phyloP scores from a whole-genome alignment of 1,140 invertebrate species.

The Mylabris phalerata region DNA sequence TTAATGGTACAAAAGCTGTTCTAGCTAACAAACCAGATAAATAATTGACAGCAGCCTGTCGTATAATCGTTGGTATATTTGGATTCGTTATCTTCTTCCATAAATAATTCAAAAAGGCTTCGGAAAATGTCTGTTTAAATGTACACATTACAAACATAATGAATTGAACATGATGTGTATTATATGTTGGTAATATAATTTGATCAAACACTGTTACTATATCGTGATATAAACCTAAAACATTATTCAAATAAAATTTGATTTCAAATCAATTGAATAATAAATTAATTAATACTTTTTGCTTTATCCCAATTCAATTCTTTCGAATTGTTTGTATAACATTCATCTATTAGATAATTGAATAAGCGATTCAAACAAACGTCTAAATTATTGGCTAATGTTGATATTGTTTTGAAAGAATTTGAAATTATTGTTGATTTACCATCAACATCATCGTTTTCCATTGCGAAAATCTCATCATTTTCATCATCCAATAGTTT shows the following conservation, averaged over 20 bases:
- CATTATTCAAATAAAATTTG: not conserved
- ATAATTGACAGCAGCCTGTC: conserved; percentile 66
- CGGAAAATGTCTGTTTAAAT: conserved; percentile 56
- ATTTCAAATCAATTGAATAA: not conserved
- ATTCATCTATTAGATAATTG: conserved; percentile 49
- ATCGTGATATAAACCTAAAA: conserved; percentile 43
- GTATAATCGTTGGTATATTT: conserved; percentile 54
- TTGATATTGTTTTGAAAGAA: conserved; percentile 37
- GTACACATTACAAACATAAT: conserved; percentile 70
- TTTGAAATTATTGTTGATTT: conserved; percentile 21
- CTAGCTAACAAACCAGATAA: conserved; percentile 69
- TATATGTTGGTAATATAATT: conserved; percentile 65
- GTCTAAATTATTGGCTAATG: conserved; percentile 54
- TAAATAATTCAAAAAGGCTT: conserved; percentile 62
- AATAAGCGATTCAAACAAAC: conserved; percentile 56
- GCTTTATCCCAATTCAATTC: conserved; percentile 42
- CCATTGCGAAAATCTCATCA: conserved; percentile 47
- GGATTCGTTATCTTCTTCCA: conserved; percentile 69
- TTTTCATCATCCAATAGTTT: conserved; percentile 39
- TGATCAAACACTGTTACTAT: conserved; percentile 62
- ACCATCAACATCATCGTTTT: conserved; percentile 34
- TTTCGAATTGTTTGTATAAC: conserved; percentile 38
- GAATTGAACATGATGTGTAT: conserved; percentile 71
- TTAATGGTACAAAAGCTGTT: conserved; percentile 57
- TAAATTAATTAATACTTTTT: conserved; percentile 17